Evolutionary conservation across 2,888 invertebrate species (phyloP).

Genomic region (Amblyjoppa proteus): DNA sequence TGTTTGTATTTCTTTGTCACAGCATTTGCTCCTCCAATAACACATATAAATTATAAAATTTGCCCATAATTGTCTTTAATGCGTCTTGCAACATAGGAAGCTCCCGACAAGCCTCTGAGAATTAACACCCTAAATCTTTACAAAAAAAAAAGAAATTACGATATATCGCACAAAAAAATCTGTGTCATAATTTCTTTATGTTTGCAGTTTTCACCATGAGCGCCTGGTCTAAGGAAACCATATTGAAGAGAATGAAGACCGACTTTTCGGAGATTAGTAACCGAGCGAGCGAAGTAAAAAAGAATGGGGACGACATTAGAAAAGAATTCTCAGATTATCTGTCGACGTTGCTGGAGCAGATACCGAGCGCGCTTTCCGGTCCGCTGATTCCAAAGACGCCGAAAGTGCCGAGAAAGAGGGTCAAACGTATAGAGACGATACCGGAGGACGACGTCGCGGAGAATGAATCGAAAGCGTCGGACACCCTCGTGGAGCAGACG

Average conservation of each 20-base stretch:
- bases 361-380: conserved; percentile 70
- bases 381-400: conserved; percentile 81
- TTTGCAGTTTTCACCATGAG: conserved; percentile 67
- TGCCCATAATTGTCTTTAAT: too few species aligned
- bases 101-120: too few species aligned
- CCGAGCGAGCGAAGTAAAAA: conserved; percentile 63
- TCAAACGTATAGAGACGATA: conserved; percentile 78
- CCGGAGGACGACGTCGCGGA: conserved; percentile 76
- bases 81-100: too few species aligned
- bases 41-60: too few species aligned
- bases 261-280: conserved; percentile 70
- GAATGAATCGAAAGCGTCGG: conserved; percentile 19
- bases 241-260: conserved; percentile 70
- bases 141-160: too few species aligned
- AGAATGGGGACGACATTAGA: conserved; percentile 49
- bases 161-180: too few species aligned
- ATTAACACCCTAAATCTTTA: too few species aligned
- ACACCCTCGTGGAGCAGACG: neutral
- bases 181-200: neutral
- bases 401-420: conserved; percentile 73
- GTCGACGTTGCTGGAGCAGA: conserved; percentile 71
- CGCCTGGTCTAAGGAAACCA: conserved; percentile 68
- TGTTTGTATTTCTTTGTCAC: too few species aligned
- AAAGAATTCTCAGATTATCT: conserved; percentile 71
- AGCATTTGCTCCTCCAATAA: too few species aligned